Conservation (phyloP, 2,888 invertebrate species). For the Andrena chrysosceles region DNA sequence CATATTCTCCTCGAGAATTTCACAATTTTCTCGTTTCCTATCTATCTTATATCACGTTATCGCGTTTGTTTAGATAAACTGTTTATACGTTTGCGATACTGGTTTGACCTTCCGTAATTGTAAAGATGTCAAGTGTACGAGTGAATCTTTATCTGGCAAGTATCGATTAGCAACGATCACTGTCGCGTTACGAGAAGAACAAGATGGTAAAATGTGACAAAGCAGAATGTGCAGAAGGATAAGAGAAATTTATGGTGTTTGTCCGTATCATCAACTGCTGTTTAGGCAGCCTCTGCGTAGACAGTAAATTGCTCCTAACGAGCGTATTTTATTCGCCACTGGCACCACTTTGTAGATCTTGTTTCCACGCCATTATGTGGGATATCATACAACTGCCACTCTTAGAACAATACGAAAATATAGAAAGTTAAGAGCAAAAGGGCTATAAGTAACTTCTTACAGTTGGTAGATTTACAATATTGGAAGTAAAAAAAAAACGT, state of each 20-base stretch:
- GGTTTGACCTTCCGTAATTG: not conserved
- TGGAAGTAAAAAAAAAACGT: no score
- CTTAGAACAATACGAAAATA: no score
- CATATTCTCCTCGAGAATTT: not conserved
- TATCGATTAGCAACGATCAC: not conserved
- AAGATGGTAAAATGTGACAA: not conserved
- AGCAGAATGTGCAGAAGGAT: not conserved
- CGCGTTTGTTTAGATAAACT: not conserved
- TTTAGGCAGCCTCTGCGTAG: not conserved
- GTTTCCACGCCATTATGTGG: not conserved
- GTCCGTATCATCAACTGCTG: not conserved
- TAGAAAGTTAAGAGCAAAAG: no score
- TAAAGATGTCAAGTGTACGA: not conserved
- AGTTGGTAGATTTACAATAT: no score
- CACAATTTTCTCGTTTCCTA: not conserved
- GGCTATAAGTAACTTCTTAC: no score
- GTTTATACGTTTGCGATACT: not conserved
- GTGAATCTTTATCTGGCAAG: not conserved
- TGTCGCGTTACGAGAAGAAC: not conserved
- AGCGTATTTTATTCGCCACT: conserved; percentile 6
- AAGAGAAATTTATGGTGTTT: not conserved
- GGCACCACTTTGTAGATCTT: not conserved
- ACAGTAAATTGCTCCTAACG: not conserved
- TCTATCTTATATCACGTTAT: not conserved
- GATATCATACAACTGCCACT: not conserved